Conservation (phyloP, 2,797 vertebrate species). For the Enteromius treurensis region DNA sequence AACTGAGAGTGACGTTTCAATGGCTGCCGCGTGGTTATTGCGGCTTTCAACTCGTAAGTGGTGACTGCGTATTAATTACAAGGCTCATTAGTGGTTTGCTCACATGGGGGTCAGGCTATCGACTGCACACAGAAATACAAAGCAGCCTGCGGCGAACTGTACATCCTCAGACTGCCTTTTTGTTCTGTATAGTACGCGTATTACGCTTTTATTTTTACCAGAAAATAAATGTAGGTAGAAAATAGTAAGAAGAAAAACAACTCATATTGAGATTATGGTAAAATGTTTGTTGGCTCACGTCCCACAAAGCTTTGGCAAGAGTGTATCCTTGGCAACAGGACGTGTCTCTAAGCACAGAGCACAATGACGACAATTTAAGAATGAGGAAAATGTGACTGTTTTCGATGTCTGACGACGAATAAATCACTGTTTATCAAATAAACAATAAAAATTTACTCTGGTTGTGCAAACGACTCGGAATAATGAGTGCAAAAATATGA, state of each 20-base stretch:
- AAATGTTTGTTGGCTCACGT: conserved; percentile 45
- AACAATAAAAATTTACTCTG: neutral
- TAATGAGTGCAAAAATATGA: conserved; percentile 17
- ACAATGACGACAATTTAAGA: conserved; percentile 39
- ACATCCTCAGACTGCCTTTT: neutral
- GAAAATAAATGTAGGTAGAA: conserved; percentile 2
- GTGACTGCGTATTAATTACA: conserved; percentile 58
- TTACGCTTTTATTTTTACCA: neutral
- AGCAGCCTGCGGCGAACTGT: neutral
- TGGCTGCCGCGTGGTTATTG: conserved; percentile 46
- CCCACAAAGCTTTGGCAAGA: conserved; percentile 34
- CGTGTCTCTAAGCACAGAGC: neutral
- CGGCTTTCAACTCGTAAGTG: conserved; percentile 54
- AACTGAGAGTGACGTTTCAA: conserved; percentile 49
- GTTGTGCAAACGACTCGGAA: neutral
- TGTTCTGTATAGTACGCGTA: neutral
- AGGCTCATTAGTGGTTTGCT: conserved; percentile 54
- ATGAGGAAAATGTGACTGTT: conserved; percentile 15
- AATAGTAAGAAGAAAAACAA: neutral
- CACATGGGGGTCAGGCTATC: conserved; percentile 42
- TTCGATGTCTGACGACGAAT: neutral
- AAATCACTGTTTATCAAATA: conserved; percentile 19
- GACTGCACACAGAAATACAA: conserved; percentile 43
- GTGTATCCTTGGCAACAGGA: conserved; percentile 37
- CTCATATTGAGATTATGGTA: conserved; percentile 41